Percentiles rank a stretch among this genome's conserved stretches.
These are phyloP conservation scores for Ancistrus triradiatus DNA, from an alignment of 2,113 vertebrate species.

Conservation along the genomic window DNA sequence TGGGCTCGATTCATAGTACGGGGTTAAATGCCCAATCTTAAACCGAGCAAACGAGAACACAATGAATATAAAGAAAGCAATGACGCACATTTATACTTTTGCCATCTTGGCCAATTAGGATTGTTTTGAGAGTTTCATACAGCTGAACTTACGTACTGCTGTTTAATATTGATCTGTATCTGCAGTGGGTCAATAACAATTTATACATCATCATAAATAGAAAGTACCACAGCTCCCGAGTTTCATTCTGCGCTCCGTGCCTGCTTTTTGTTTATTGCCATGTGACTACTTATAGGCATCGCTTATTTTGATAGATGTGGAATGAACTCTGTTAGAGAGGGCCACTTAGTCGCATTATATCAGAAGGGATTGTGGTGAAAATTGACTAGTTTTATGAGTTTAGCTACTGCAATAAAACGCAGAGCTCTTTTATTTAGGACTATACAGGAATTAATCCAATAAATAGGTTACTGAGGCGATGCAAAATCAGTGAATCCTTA, in stretches of 20 bases:
- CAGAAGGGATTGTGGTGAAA: neutral
- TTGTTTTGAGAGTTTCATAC: too few species aligned
- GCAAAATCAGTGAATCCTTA: constrained; percentile 18
- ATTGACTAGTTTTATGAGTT: constrained; percentile 16
- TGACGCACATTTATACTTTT: too few species aligned
- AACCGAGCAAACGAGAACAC: too few species aligned
- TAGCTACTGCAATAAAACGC: constrained; percentile 13
- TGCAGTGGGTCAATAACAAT: constrained; percentile 39
- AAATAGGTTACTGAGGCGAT: constrained; percentile 11
- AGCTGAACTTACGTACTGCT: too few species aligned
- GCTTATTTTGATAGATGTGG: constrained; percentile 1
- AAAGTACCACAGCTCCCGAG: constrained; percentile 14
- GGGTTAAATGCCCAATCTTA: too few species aligned
- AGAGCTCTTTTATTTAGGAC: constrained; percentile 15
- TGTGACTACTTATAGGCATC: constrained; percentile 35
- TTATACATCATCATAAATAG: constrained; percentile 27
- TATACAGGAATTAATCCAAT: constrained; percentile 5
- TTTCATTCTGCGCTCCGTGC: neutral
- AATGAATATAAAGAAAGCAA: too few species aligned
- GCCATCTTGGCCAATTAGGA: too few species aligned
- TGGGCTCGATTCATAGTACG: too few species aligned
- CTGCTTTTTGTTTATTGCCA: constrained; percentile 11
- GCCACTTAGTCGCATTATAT: constrained; percentile 4
- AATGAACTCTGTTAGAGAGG: neutral
- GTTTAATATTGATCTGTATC: too few species aligned